A percentile compares a stretch with the other conserved stretches of the same genome.
phyloP scores from a whole-genome alignment of 2,113 vertebrate genomes.

The Isichthys henryi region DNA sequence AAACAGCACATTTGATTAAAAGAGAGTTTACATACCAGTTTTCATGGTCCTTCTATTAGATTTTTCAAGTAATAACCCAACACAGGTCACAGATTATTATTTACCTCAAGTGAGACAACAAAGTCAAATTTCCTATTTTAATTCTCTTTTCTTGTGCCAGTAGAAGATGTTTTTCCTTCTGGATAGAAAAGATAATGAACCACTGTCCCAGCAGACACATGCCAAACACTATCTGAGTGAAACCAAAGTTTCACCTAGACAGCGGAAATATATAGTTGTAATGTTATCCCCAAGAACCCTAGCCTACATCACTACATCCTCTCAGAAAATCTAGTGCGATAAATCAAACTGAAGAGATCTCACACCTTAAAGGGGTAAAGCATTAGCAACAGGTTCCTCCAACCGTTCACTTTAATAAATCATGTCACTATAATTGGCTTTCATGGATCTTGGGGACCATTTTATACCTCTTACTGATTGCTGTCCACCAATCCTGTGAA shows the following conservation, averaged over 20 bases:
- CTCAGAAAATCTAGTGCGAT: neutral
- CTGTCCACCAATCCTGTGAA: constrained; percentile 1
- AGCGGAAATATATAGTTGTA: neutral
- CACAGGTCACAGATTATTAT: neutral
- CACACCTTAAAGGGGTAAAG: neutral
- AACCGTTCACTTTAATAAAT: neutral
- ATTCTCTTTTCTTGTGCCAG: neutral
- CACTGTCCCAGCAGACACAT: neutral
- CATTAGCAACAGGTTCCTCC: neutral
- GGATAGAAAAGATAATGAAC: neutral
- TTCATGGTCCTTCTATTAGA: neutral
- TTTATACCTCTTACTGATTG: neutral
- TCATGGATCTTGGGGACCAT: neutral
- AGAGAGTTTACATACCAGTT: neutral
- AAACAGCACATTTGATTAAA: neutral
- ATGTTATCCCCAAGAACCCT: neutral
- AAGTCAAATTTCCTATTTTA: neutral
- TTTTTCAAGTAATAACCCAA: neutral
- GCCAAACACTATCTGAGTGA: neutral
- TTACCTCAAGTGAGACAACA: neutral
- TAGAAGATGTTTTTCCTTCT: neutral
- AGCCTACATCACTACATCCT: neutral
- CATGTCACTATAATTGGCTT: neutral
- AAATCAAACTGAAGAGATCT: constrained; percentile 5
- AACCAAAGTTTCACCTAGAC: neutral